Conservation (phyloP, 1,140 invertebrate species). For the Nasonia giraulti region DNA sequence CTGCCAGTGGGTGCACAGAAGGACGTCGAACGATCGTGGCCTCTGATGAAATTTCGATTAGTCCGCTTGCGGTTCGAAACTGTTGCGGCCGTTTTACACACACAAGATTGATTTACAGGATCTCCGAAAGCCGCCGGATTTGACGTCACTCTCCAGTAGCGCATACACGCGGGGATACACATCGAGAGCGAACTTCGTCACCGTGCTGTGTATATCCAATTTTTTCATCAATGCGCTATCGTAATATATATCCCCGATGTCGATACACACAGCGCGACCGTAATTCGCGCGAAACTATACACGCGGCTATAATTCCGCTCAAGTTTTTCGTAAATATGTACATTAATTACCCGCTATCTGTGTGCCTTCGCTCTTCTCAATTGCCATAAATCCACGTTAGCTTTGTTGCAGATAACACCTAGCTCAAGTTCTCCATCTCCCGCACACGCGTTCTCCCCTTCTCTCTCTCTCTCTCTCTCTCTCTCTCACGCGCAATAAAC, state of each 20-base stretch:
- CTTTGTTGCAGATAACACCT: slow-evolving; percentile 3
- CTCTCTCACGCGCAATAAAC: background rate
- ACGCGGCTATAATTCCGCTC: background rate
- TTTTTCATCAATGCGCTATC: too few relatives aligned
- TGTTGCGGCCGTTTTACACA: background rate
- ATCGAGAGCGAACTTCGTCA: too few relatives aligned
- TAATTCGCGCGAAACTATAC: background rate
- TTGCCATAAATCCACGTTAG: background rate
- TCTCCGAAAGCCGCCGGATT: background rate
- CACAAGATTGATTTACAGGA: slow-evolving; percentile 12
- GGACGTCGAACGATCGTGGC: too few relatives aligned
- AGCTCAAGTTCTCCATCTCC: background rate
- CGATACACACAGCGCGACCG: background rate
- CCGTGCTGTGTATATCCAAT: too few relatives aligned
- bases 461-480: background rate
- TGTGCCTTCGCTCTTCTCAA: background rate
- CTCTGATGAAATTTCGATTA: slow-evolving; percentile 1
- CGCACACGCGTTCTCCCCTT: background rate
- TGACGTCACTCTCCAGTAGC: background rate
- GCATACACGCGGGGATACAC: too few relatives aligned
- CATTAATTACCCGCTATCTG: background rate
- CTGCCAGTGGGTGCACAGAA: too few relatives aligned
- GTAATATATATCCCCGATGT: background rate
- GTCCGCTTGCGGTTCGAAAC: background rate
- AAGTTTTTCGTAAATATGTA: background rate